phyloP scores from a whole-genome alignment of 2,888 invertebrate species.

The Busseola fusca region DNA sequence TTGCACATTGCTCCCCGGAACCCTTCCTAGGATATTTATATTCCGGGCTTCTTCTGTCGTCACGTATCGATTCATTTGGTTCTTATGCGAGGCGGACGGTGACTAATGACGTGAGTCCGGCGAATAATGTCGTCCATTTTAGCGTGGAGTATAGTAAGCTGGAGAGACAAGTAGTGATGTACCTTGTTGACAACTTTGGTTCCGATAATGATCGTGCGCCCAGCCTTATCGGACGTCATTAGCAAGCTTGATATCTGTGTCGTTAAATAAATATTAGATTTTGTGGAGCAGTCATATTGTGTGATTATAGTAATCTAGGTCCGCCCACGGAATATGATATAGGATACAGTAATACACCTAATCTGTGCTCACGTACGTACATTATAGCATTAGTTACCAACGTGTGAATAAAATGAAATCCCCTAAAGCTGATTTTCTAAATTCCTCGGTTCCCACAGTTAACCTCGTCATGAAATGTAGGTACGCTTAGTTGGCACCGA shows the following conservation, averaged over 20 bases:
- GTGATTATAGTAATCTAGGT: slow-evolving; percentile 41
- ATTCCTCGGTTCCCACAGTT: slow-evolving; percentile 31
- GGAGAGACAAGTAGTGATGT: slow-evolving; percentile 52
- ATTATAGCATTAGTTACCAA: slow-evolving; percentile 20
- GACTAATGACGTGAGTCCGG: slow-evolving; percentile 61
- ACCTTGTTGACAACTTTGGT: slow-evolving; percentile 54
- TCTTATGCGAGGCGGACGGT: slow-evolving; percentile 60
- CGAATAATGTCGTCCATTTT: slow-evolving; percentile 57
- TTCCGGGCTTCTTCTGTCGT: slow-evolving; percentile 51
- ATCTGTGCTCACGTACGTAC: slow-evolving; percentile 16
- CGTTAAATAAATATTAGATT: slow-evolving; percentile 54
- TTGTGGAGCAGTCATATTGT: slow-evolving; percentile 33
- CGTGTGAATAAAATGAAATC: slow-evolving; percentile 30
- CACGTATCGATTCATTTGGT: slow-evolving; percentile 65
- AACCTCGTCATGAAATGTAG: slow-evolving; percentile 36
- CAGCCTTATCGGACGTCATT: slow-evolving; percentile 45
- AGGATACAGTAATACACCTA: slow-evolving; percentile 16
- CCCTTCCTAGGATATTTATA: slow-evolving; percentile 55
- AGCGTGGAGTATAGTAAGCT: slow-evolving; percentile 48
- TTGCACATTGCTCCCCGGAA: slow-evolving; percentile 51
- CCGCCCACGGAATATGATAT: slow-evolving; percentile 57
- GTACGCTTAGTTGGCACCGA: slow-evolving; percentile 38
- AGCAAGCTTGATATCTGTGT: slow-evolving; percentile 40
- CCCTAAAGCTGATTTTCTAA: slow-evolving; percentile 37
- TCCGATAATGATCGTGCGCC: slow-evolving; percentile 51